phyloP scores from a whole-genome alignment of 2,888 invertebrate genomes.

The Tethea ocularis region DNA sequence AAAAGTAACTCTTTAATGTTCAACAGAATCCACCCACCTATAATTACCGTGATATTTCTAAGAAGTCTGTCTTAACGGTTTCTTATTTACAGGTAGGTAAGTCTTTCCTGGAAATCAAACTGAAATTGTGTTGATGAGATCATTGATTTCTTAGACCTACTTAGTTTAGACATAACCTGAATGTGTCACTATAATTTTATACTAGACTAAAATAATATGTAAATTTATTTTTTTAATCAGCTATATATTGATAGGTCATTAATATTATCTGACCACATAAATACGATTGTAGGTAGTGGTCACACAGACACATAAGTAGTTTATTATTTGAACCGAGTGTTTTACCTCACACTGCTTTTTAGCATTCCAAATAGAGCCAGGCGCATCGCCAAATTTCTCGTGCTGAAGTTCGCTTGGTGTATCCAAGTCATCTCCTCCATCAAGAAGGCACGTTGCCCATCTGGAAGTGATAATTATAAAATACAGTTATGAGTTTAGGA shows the following conservation, averaged over 20 bases:
- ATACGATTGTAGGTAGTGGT: neutral
- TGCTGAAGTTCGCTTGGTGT: constrained; percentile 83
- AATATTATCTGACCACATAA: neutral
- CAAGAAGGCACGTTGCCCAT: constrained; percentile 87
- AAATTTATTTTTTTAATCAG: too few relatives aligned
- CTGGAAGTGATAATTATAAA: constrained; percentile 50
- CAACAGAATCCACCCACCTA: too few relatives aligned
- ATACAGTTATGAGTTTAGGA: neutral
- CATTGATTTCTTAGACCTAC: too few relatives aligned
- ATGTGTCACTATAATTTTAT: too few relatives aligned
- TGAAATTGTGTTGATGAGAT: too few relatives aligned
- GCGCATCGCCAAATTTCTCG: constrained; percentile 84
- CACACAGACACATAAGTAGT: neutral
- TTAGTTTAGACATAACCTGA: too few relatives aligned
- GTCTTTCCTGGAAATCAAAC: too few relatives aligned
- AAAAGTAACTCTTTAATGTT: too few relatives aligned
- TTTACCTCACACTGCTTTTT: constrained; percentile 89
- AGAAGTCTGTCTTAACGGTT: too few relatives aligned
- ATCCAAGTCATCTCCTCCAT: constrained; percentile 76
- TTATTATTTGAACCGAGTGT: neutral
- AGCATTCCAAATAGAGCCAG: constrained; percentile 88
- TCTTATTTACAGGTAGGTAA: too few relatives aligned
- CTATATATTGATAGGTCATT: neutral
- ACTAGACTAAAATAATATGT: too few relatives aligned
- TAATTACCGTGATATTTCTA: too few relatives aligned